Base-by-base conservation (phyloP, 53 echinoderm and acorn worm species). In the Apostichopus leukothele region DNA sequence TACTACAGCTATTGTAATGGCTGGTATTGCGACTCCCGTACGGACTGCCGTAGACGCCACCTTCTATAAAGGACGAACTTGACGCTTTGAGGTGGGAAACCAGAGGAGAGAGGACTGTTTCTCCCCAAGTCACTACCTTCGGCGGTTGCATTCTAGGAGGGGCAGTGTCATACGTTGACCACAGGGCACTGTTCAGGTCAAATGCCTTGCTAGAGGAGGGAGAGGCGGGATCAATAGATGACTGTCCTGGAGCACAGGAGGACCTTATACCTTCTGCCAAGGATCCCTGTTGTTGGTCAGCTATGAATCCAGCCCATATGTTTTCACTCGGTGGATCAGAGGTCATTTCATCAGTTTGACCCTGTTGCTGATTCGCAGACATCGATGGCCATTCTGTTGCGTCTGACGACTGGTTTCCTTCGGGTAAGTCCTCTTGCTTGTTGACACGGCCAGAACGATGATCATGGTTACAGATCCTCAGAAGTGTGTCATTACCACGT, bases 1-100 rank as follows among this genome's bases (percentile, higher is more conserved):
- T 95, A 76, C 95, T 95, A 74, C 97, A 97, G 88, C 97, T 97
- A 90, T 95, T 97, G 79, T 92, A 97, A 80, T 94, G 97, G 83
- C 97, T 97, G 92, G 95, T 97, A 89, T 97, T 97, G 51, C 91
- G 93, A 87, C 97, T 97, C 76, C 92, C 93, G 84, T 95, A 97
- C 16, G 97, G 97, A 84, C 95, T 99, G 76, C 99, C 99, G 86
- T 99, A 99, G 60, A 99, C 99, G 76, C 99, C 99, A 67, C 99
- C 99, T 50, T 95, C 95, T 53, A 99, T 99, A 86, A 99, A 99
- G 4, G 93, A 79, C 27, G 78, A 81, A 27, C 90, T 88, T 74
- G 90, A 86, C 57, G 86, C 90, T 76, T 93, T 91, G 13, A 93
- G 50, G 79, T 89, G 67, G 19, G 91, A 89, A 57, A 93, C 93